These are phyloP conservation scores for Oenanthe oenanthe DNA, from an alignment of 2,113 vertebrate genomes.

Conservation along the genomic window DNA sequence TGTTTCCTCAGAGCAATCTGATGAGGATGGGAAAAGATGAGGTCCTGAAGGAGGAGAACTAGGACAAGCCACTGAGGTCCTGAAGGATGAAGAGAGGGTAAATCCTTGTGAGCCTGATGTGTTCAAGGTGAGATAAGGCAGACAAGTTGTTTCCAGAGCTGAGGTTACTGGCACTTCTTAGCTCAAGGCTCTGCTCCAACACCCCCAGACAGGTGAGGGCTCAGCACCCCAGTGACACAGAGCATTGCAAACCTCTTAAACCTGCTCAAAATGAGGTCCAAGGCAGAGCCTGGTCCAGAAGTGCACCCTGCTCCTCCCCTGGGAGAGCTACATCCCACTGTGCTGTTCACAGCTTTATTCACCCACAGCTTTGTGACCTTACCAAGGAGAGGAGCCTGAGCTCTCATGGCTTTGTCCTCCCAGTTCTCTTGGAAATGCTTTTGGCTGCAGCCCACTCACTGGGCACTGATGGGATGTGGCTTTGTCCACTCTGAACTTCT, in stretches of 20 bases:
- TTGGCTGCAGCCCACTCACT: not conserved
- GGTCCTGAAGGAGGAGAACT: not conserved
- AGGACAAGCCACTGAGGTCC: not conserved
- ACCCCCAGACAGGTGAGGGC: not conserved
- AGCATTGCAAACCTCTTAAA: not conserved
- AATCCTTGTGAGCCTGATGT: not conserved
- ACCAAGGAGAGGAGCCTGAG: not conserved
- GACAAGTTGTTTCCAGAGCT: fast-evolving
- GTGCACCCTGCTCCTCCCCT: fast-evolving
- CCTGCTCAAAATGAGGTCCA: not conserved
- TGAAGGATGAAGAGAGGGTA: not conserved
- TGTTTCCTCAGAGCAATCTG: not conserved
- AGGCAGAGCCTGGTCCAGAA: not conserved
- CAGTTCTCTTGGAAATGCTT: not conserved
- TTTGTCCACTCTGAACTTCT: not conserved
- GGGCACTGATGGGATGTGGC: not conserved
- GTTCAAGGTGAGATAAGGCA: not conserved
- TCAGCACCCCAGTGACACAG: not conserved
- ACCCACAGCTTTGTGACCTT: not conserved
- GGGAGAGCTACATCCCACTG: not conserved
- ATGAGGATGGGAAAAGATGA: not conserved
- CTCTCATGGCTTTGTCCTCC: not conserved
- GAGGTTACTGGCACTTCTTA: not conserved
- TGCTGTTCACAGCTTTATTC: not conserved
- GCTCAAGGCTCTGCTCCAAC: not conserved